A percentile compares a stretch with the other conserved stretches of the same genome.
Conservation (phyloP, 2,113 vertebrate species). For the Eretmochelys imbricata region DNA sequence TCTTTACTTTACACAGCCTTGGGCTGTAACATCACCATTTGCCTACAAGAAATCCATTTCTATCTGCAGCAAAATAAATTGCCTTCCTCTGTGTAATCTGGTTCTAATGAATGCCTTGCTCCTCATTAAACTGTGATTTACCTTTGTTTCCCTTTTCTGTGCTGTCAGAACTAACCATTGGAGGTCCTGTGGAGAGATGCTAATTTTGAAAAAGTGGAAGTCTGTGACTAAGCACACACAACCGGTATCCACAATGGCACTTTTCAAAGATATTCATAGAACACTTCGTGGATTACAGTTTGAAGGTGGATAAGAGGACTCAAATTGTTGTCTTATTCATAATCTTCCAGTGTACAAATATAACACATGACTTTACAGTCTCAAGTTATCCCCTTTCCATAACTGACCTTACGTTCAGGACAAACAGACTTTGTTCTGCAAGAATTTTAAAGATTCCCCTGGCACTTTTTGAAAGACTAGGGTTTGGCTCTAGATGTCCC, state of each 20-base stretch:
- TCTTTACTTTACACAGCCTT: slow-evolving; percentile 61
- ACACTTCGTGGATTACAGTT: slow-evolving; percentile 30
- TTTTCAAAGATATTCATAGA: slow-evolving; percentile 52
- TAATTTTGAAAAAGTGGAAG: slow-evolving; percentile 67
- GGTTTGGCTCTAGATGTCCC: background rate
- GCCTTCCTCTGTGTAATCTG: slow-evolving; percentile 73
- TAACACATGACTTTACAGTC: background rate
- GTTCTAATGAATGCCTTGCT: slow-evolving; percentile 71
- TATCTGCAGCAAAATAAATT: slow-evolving; percentile 70
- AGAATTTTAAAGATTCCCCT: background rate
- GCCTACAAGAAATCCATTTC: slow-evolving; percentile 68
- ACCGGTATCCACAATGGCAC: slow-evolving; percentile 19
- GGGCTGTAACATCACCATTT: slow-evolving; percentile 67
- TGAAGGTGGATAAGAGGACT: slow-evolving; percentile 41
- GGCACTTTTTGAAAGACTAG: background rate
- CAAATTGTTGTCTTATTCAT: slow-evolving; percentile 24
- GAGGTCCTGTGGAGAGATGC: slow-evolving; percentile 61
- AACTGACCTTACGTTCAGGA: background rate
- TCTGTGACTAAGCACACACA: slow-evolving; percentile 19
- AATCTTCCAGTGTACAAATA: background rate
- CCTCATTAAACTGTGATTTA: slow-evolving; percentile 77
- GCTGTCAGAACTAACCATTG: slow-evolving; percentile 60
- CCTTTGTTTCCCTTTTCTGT: slow-evolving; percentile 68
- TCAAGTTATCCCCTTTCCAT: background rate
- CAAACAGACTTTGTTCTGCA: background rate